Percentiles rank a stretch among this genome's conserved stretches.
These are phyloP conservation scores for Micronycteris hirsuta DNA, from an alignment of 2,113 vertebrate genomes.

Conservation along the genomic window DNA sequence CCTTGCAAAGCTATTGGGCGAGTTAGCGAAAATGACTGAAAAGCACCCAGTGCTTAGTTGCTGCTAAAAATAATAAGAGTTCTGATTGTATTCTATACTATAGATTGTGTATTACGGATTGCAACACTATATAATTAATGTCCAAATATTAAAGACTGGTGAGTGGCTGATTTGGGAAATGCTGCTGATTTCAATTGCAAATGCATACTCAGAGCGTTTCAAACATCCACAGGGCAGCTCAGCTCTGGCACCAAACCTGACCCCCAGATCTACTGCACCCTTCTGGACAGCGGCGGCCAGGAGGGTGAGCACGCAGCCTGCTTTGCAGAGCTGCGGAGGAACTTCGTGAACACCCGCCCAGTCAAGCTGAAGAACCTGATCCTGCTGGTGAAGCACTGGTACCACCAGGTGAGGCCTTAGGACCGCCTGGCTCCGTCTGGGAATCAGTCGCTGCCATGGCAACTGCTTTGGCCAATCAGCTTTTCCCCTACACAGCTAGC, in stretches of 20 bases:
- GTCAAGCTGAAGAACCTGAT: slow-evolving; percentile 60
- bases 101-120: too few relatives aligned
- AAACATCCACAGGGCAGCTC: slow-evolving; percentile 36
- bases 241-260: neutral
- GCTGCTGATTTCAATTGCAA: neutral
- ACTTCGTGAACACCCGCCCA: slow-evolving; percentile 42
- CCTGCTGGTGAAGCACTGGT: slow-evolving; percentile 64
- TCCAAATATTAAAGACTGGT: neutral
- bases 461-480: neutral
- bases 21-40: neutral
- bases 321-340: slow-evolving; percentile 59
- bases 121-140: neutral
- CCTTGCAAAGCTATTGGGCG: neutral
- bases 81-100: neutral
- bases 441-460: neutral
- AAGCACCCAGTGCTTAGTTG: neutral
- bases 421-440: neutral
- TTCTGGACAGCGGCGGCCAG: slow-evolving; percentile 16
- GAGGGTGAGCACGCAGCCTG: neutral
- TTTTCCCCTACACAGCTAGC: neutral
- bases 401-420: slow-evolving; percentile 24
- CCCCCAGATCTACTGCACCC: slow-evolving; percentile 13
- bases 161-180: neutral
- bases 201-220: neutral
- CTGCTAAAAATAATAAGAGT: neutral